These are phyloP conservation scores for Potamarius usumacintae DNA, from an alignment of 2,113 vertebrate species.

Conservation along the genomic window DNA sequence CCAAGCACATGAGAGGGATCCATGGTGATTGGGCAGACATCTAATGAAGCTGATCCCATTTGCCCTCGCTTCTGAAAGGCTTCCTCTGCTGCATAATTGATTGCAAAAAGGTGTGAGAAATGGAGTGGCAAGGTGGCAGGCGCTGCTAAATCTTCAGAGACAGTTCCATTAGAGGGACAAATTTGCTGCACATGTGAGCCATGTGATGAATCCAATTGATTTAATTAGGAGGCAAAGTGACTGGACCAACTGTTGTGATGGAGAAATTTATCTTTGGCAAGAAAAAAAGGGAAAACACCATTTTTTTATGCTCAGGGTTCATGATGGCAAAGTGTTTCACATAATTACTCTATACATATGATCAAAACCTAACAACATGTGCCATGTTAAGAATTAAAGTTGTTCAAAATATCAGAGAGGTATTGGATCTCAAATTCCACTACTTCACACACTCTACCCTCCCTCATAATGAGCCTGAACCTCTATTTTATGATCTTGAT, in stretches of 20 bases:
- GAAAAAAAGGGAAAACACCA: neutral
- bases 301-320: neutral
- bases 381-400: neutral
- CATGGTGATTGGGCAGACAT: neutral
- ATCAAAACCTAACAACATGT: neutral
- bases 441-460: neutral
- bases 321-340: neutral
- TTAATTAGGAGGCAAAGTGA: slow-evolving; percentile 45
- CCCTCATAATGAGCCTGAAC: neutral
- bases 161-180: slow-evolving; percentile 26
- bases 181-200: slow-evolving; percentile 12
- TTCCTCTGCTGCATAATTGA: slow-evolving; percentile 49
- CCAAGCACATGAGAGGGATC: neutral
- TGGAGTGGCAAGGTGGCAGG: slow-evolving; percentile 32
- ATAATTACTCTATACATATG: neutral
- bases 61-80: slow-evolving; percentile 24
- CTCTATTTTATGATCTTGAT: slow-evolving; percentile 28
- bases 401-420: neutral
- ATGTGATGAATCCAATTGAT: slow-evolving; percentile 46
- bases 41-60: slow-evolving; percentile 39
- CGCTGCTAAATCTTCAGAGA: slow-evolving; percentile 31
- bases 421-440: neutral
- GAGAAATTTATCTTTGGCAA: neutral
- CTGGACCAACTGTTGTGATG: neutral
- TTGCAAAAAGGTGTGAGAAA: slow-evolving; percentile 50